Percentiles rank a stretch among this genome's conserved stretches.
Conservation (phyloP, 2,888 invertebrate genomes). For the Acanthosepion lycidas region DNA sequence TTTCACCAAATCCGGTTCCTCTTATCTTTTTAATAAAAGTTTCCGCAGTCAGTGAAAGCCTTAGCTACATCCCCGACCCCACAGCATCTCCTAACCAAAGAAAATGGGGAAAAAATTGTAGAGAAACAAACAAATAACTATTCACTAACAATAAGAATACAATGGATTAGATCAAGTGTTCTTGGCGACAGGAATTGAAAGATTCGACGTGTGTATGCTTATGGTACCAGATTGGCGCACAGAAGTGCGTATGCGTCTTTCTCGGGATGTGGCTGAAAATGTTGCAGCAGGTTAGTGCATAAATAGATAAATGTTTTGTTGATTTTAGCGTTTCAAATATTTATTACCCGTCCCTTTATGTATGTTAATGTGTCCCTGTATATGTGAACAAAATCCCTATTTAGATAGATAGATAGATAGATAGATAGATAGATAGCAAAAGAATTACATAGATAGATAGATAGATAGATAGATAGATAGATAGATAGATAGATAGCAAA, state of each 20-base stretch:
- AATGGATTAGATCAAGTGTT: background rate
- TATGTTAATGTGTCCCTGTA: no score
- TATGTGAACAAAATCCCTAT: no score
- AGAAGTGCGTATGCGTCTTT: background rate
- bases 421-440: no score
- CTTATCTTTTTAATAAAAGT: slow-evolving; percentile 13
- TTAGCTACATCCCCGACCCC: background rate
- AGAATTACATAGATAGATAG: no score
- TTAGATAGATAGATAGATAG: no score
- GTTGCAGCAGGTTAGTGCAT: background rate
- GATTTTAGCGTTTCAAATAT: background rate
- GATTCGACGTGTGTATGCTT: background rate
- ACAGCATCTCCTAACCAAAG: background rate
- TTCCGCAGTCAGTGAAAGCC: background rate
- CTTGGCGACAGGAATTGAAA: background rate
- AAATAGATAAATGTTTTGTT: background rate
- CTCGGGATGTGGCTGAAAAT: background rate
- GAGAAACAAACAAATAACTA: background rate
- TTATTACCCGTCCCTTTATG: background rate
- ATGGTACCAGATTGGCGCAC: rapidly evolving
- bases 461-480: no score
- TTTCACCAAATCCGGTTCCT: background rate
- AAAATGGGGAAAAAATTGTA: background rate
- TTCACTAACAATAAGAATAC: background rate
- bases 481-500: no score